Conservation (phyloP, 2,113 vertebrate genomes). For the Hymenochirus boettgeri region DNA sequence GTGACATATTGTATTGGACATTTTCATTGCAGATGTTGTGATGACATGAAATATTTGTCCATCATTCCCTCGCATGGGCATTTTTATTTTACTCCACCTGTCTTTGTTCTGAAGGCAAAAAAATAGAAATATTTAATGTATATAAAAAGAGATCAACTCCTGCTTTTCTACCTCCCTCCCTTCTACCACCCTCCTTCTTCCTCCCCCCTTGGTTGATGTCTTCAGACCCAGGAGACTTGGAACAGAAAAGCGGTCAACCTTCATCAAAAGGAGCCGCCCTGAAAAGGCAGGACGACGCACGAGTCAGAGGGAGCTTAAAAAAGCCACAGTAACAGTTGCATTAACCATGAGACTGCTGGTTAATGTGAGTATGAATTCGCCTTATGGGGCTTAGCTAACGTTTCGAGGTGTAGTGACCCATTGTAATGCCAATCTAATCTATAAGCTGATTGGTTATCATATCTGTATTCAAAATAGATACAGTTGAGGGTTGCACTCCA, state of each 20-base stretch:
- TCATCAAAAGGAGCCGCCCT: constrained; percentile 9
- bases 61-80: background rate
- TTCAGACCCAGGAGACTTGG: constrained; percentile 35
- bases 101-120: constrained; percentile 7
- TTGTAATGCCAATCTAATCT: too few relatives aligned
- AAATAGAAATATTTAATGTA: background rate
- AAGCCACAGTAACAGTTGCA: constrained; percentile 35
- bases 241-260: constrained; percentile 28
- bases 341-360: constrained; percentile 39
- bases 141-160: constrained; percentile 3
- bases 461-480: too few relatives aligned
- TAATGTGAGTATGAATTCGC: constrained; percentile 38
- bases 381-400: too few relatives aligned
- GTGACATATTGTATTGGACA: too few relatives aligned
- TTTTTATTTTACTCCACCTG: constrained; percentile 2
- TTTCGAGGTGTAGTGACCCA: too few relatives aligned
- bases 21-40: too few relatives aligned
- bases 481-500: too few relatives aligned
- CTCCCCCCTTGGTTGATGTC: constrained; percentile 28
- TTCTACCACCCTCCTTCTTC: background rate
- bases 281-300: constrained; percentile 27
- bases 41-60: too few relatives aligned
- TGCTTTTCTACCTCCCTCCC: constrained; percentile 5
- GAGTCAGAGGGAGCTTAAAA: constrained; percentile 34
- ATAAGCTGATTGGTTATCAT: too few relatives aligned